Evolutionary conservation across 2,113 vertebrate genomes (phyloP), one percentile per base, ranked within the genome.

Genomic region (Leptobrachium leishanense): DNA sequence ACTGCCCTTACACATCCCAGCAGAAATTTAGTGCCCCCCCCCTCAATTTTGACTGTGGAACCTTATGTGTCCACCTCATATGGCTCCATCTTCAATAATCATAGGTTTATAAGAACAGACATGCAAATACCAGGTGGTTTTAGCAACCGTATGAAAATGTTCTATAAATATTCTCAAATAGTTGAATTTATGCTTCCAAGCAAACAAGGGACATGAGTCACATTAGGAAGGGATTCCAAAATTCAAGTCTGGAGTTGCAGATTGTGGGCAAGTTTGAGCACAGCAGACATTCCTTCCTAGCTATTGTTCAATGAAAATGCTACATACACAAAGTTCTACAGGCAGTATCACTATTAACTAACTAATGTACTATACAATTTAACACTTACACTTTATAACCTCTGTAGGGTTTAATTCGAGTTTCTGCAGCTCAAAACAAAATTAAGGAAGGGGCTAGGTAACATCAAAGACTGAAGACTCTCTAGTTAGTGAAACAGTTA

Each of bases 401-500:
- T 63, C 20, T 7, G 20, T 15, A 43, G 2, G 7, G 54, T 11
- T 43, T 54, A 43, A 2, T 69, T 53, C 31, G 53, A 69, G 42
- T 54, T 20, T 8, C 43, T 39, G 50, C 12, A 31, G 40, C 46
- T 67, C 11, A 44, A 31, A 44, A 67, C 43, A 46, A 13, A 43
- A 11, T 64, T 50, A 50, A 42, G 40, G 50, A 6, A 1, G 8
- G 20, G 9, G 12, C 2, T 2, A 20, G n/a, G 64, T 67, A 53
- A 54, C 31, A 43, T 20, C 11, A 41, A 42, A 53, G 57, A 42
- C 68, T 20, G 55, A 63, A 57, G 46, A 20, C 20, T 71, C 54
- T 43, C 67, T 46, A 50, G 54, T 64, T 39, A 78, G 63, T n/a
- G 39, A 74, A 80, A 79, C 68, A 50, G 70, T 73, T 72, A 79